Base-by-base conservation (phyloP, 2,888 invertebrate species). In the Pachycephus smyrnensis region DNA sequence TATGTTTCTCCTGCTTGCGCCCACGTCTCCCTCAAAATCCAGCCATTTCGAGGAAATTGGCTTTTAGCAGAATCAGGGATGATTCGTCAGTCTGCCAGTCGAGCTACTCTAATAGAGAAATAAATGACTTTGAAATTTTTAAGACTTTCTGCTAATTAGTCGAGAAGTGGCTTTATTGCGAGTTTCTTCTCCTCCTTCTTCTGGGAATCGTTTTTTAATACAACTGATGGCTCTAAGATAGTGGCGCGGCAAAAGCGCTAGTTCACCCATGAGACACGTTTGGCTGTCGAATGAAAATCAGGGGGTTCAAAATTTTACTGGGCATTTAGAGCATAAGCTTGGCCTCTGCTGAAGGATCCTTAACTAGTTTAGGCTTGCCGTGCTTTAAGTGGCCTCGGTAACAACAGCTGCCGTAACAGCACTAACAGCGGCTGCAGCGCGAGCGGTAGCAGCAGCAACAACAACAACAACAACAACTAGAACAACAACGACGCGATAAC, bases 121-220 rank as follows among this genome's bases (percentile, higher is more conserved):
- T 68, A 68, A n/a, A 68, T 68, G n/a, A 4, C 68, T 68, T 68
- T 68, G 33, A 33, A 3, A 33, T 33, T 33, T 33, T 33, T 33
- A 3, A 3, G 33, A 33, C 33, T 3, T 33, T 33, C 33, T 33
- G 1, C 4, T 33, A 33, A 33, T 33, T 33, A 33, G 33, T 33
- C 33, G 33, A 33, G 33, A 33, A 33, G 33, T 33, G 33, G 33
- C 33, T 33, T 33, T 3, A 33, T 33, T 3, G 33, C 33, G 33
- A 33, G 33, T 3, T 33, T 82, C 55, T 73, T 69, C 76, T 73
- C 68, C 76, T n/a, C 68, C 76, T 73, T 76, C 76, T 1, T 3
- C 31, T 3, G 33, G 33, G 33, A 33, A 3, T 33, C 33, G 33
- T 3, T 33, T 33, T 3, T 3, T 3, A 33, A 33, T 33, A 33